Base-by-base conservation (phyloP, 2,888 invertebrate species). In the Carcina quercana region DNA sequence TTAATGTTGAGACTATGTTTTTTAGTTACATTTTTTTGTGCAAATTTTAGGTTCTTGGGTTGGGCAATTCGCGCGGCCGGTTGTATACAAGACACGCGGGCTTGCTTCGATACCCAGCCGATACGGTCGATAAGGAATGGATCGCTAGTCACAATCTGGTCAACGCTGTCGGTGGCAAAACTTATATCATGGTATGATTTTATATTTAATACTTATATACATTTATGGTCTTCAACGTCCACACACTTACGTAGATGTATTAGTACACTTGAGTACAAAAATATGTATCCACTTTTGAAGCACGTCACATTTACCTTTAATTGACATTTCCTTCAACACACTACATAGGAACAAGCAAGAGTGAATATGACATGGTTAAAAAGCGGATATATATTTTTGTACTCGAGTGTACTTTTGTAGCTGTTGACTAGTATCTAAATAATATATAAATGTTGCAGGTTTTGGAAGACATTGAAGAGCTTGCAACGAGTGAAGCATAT, bases 61-160 rank as follows among this genome's bases (percentile, higher is more conserved):
- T 91, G 45, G 92, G 92, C 6, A 90, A 91, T 48, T 90, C 92
- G 1, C 82, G 92, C 42, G 92, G 93, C 0, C 84, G 92, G 3
- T 66, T 93, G 7, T 93, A 92, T 54, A 89, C 91, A 2, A 87
- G 92, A 55, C 93, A 93, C 69, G 90, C 93, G 3, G 91, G 91
- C 26, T 59, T 93, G 25, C 88, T 92, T 30, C 86, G 91, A 58
- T 94, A 93, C 66, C 89, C 90, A 13, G 92, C 92, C 3, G 94
- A 94, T 55, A 89, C 89, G 30, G 90, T 91, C 40, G 94, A 94
- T 58, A 92, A 93, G 57, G 91, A 92, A 54, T 93, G 93, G 93
- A 84, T 94, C 30, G 88, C 90, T 25, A 90, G 89, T 40, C 89
- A 91, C 51, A 90, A 90, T 54, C 73, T 91, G 38, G 92, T 91